Conservation (phyloP, 2,797 vertebrate species). For the Molothrus aeneus region DNA sequence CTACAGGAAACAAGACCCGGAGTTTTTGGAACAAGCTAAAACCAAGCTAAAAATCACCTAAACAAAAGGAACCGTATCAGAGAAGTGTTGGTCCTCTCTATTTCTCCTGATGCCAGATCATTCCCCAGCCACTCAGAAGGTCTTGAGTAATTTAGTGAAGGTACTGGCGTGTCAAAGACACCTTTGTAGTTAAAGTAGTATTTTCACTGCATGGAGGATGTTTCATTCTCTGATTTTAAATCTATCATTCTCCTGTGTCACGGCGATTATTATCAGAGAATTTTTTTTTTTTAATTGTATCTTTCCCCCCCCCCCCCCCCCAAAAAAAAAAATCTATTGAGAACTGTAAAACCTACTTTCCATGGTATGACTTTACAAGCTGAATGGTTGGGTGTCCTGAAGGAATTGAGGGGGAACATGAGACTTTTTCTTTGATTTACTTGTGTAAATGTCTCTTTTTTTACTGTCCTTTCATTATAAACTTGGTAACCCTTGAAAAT, state of each 20-base stretch:
- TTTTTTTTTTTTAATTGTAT: neutral
- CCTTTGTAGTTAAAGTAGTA: neutral
- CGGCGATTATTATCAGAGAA: accelerated
- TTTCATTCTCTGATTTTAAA: neutral
- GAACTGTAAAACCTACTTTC: neutral
- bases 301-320: accelerated
- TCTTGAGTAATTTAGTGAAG: neutral
- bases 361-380: neutral
- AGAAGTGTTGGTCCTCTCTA: accelerated
- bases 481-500: neutral
- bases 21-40: neutral
- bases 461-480: neutral
- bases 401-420: neutral
- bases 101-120: neutral
- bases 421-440: neutral
- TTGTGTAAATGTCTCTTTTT: no score
- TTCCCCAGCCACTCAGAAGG: neutral
- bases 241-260: neutral
- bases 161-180: neutral
- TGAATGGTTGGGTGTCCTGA: neutral
- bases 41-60: neutral
- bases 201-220: neutral
- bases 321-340: accelerated
- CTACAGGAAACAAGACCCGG: neutral
- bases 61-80: neutral